phyloP scores from a whole-genome alignment of 2,113 vertebrate species.

The Scomber colias region DNA sequence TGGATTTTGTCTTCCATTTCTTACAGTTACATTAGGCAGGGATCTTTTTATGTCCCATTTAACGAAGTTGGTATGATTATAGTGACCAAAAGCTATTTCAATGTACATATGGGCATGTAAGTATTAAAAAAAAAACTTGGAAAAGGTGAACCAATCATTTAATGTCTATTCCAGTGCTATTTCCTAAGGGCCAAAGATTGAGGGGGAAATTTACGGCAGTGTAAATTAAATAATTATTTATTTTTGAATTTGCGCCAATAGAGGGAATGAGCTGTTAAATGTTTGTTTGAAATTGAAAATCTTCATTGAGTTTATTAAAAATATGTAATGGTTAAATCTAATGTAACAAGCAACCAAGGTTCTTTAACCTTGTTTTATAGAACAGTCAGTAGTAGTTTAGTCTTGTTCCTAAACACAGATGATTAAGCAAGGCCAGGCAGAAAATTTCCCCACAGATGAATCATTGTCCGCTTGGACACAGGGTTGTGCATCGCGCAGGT shows the following conservation, averaged over 20 bases:
- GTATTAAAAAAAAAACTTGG: too few species aligned
- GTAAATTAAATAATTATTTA: background rate
- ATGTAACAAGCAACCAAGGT: background rate
- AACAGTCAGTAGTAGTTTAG: slow-evolving; percentile 3
- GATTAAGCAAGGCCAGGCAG: background rate
- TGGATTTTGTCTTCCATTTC: too few species aligned
- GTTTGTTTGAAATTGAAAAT: background rate
- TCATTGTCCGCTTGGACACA: slow-evolving; percentile 19
- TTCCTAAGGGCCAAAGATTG: background rate
- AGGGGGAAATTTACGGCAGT: background rate
- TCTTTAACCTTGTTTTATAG: background rate
- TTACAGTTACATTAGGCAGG: too few species aligned
- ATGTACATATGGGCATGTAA: too few species aligned
- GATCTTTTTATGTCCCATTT: too few species aligned
- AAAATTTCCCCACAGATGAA: slow-evolving; percentile 44
- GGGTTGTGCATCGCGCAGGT: slow-evolving; percentile 25
- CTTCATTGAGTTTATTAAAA: background rate
- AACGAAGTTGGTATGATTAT: too few species aligned
- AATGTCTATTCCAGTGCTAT: background rate
- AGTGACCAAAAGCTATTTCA: too few species aligned
- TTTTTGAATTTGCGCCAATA: background rate
- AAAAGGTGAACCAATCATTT: too few species aligned
- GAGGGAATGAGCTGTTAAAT: background rate
- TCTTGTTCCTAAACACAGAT: slow-evolving; percentile 28
- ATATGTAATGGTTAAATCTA: background rate